Base-by-base conservation (phyloP, 2,888 invertebrate genomes). In the Mycogona germanica region DNA sequence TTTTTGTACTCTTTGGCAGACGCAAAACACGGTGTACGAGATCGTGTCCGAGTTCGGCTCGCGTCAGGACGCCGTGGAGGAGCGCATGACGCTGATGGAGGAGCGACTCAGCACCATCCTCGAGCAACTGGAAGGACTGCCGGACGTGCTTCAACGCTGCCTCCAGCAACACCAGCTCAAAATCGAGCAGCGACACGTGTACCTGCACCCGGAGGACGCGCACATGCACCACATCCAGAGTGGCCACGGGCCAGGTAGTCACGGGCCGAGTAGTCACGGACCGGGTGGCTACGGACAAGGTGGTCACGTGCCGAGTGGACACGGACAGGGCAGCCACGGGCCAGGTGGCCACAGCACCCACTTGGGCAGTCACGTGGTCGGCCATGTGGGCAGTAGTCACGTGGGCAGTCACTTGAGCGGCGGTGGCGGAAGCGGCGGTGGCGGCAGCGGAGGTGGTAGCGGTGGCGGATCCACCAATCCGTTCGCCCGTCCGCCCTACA, bases 1-100 rank as follows among this genome's bases (percentile, higher is more conserved):
- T 49, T 74, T 67, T 68, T 1, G 1, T 30, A 29, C 19, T 23
- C 14, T 75, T 65, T 75, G 77, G 61, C 78, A 97, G 96, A 96
- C 95, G 61, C 95, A 96, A 75, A 92, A 91, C 68, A 91, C 91
- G 51, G 93, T 97, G 62, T 96, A 96, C 72, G 97, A 96, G 75
- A 86, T 97, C 65, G 95, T 98, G 60, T 89, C 93, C 54, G 97
- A 97, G 66, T 89, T 97, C 86, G 91, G 91, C 68, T 82, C 85
- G 57, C 82, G 93, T 52, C 95, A 96, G 72, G 89, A 92, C 69
- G 80, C 82, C 50, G 78, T 97, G 63, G 96, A 97, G 72, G 91
- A 93, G 72, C 81, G 95, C 66, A 78, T 97, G 65, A 82, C 84
- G 62, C 83, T 85, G 66, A 80, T 98, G 70, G 96, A 97, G 75